Evolutionary conservation across 2,888 invertebrate genomes (phyloP).

Genomic region (Polydesmus complanatus): DNA sequence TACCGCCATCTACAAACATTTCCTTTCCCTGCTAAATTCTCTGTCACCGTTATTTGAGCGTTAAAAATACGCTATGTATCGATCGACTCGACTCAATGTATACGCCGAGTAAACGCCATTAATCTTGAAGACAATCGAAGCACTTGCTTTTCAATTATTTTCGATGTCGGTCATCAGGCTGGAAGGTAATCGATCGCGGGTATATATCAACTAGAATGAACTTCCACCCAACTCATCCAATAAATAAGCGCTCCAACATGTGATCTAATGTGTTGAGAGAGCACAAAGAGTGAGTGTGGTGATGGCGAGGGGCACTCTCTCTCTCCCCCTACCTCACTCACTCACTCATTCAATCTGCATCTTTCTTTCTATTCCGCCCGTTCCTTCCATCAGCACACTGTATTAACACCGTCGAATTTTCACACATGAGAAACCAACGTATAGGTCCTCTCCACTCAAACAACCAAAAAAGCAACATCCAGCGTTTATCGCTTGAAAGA

Average conservation of each 20-base stretch:
- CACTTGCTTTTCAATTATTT: slow-evolving; percentile 16
- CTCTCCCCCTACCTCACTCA: not conserved
- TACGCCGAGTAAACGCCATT: slow-evolving; percentile 3
- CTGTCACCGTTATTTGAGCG: too few relatives aligned
- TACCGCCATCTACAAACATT: not conserved
- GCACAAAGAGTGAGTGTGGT: too few relatives aligned
- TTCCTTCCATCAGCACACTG: too few relatives aligned
- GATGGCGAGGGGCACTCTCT: too few relatives aligned
- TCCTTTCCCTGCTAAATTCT: too few relatives aligned
- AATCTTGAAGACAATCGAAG: slow-evolving; percentile 13
- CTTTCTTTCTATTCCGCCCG: too few relatives aligned
- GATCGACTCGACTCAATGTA: too few relatives aligned
- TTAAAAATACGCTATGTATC: too few relatives aligned
- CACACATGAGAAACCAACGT: not conserved
- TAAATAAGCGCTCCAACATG: not conserved
- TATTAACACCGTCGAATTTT: not conserved
- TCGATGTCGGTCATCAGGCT: slow-evolving; percentile 1
- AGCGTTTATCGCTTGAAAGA: too few relatives aligned
- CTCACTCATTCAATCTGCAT: too few relatives aligned
- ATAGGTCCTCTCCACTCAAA: too few relatives aligned
- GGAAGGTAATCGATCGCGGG: slow-evolving; percentile 14
- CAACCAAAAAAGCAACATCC: too few relatives aligned
- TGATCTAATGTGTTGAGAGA: not conserved
- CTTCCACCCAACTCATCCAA: not conserved
- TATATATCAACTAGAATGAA: slow-evolving; percentile 9